A percentile compares a stretch with the other conserved stretches of the same genome.
Evolutionary conservation across 2,113 vertebrate species (phyloP).

Genomic region (Felis chaus): DNA sequence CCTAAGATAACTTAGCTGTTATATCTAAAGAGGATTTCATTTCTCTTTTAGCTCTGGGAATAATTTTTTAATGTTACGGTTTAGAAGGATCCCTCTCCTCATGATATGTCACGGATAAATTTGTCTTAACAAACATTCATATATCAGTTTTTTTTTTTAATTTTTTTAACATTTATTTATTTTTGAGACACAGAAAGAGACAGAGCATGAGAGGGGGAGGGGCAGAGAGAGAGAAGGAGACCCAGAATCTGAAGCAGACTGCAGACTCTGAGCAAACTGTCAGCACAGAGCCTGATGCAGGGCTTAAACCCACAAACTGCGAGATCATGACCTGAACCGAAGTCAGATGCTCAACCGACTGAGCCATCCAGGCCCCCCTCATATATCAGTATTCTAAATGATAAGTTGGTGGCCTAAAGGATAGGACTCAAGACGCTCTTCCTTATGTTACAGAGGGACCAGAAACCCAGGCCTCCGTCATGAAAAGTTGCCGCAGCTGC

Average conservation of each 20-base stretch:
- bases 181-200: too few species aligned
- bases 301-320: too few species aligned
- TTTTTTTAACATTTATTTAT: too few species aligned
- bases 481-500: neutral
- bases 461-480: neutral
- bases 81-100: neutral
- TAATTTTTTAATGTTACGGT: slow-evolving; percentile 7
- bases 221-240: too few species aligned
- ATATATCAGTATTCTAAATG: neutral
- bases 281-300: too few species aligned
- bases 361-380: neutral
- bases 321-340: too few species aligned
- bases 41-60: neutral
- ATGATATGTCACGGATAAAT: neutral
- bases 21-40: neutral
- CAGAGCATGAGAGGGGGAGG: too few species aligned
- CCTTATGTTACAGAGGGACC: neutral
- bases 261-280: too few species aligned
- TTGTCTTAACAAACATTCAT: neutral
- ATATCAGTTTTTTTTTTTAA: neutral
- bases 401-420: neutral
- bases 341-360: too few species aligned
- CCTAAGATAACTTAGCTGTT: neutral
- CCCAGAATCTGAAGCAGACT: too few species aligned
- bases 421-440: neutral